phyloP scores from a whole-genome alignment of 2,888 invertebrate genomes.

The Mimas tiliae region DNA sequence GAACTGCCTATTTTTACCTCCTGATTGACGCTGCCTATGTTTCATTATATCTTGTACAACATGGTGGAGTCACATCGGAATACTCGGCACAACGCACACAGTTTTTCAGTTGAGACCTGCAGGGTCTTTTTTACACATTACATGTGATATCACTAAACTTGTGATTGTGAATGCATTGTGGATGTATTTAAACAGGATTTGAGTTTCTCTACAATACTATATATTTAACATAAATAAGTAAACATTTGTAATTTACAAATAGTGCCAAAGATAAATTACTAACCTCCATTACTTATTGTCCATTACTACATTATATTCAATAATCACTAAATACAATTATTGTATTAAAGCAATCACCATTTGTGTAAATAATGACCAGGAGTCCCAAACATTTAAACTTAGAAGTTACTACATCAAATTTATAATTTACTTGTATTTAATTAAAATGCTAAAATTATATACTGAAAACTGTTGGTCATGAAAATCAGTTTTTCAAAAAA shows the following conservation, averaged over 20 bases:
- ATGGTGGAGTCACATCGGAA: neutral
- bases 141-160: slow-evolving; percentile 26
- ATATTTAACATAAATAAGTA: neutral
- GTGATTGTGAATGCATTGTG: slow-evolving; percentile 35
- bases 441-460: too few relatives aligned
- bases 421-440: too few relatives aligned
- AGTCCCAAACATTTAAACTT: too few relatives aligned
- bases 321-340: too few relatives aligned
- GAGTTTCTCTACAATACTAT: neutral
- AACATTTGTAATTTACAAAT: neutral
- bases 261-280: neutral
- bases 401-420: too few relatives aligned
- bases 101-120: slow-evolving; percentile 35
- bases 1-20: slow-evolving; percentile 27
- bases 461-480: too few relatives aligned
- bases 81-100: slow-evolving; percentile 22
- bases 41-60: slow-evolving; percentile 30
- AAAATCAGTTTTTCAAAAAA: too few relatives aligned
- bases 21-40: slow-evolving; percentile 37
- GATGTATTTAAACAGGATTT: neutral
- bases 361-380: too few relatives aligned
- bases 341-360: too few relatives aligned
- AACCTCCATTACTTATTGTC: too few relatives aligned
- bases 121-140: slow-evolving; percentile 38
- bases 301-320: too few relatives aligned